Evolutionary conservation across 2,113 vertebrate species (phyloP).

Genomic region (Seriola rivoliana): DNA sequence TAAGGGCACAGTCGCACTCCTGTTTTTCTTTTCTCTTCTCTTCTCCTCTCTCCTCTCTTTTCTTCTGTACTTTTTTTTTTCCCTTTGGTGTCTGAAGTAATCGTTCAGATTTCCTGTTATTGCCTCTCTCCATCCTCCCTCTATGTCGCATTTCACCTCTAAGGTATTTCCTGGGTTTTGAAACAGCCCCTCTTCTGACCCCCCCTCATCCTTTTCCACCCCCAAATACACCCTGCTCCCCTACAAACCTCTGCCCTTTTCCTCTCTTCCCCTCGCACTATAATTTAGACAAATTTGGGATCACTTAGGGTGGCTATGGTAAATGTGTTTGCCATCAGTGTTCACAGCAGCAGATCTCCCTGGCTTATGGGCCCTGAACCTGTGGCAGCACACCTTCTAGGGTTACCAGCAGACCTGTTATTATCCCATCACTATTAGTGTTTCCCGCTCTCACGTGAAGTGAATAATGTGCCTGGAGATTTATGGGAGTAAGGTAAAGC

Average conservation of each 20-base stretch:
- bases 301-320: slow-evolving; percentile 58
- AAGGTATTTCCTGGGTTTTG: slow-evolving; percentile 83
- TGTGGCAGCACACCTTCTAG: slow-evolving; percentile 68
- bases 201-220: slow-evolving; percentile 41
- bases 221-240: slow-evolving; percentile 36
- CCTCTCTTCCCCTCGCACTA: slow-evolving; percentile 41
- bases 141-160: slow-evolving; percentile 76
- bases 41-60: slow-evolving; percentile 26
- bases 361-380: slow-evolving; percentile 60
- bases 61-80: slow-evolving; percentile 37
- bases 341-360: slow-evolving; percentile 49
- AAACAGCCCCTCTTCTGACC: slow-evolving; percentile 67
- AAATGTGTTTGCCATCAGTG: slow-evolving; percentile 76
- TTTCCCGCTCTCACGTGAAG: slow-evolving; percentile 64
- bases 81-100: slow-evolving; percentile 74
- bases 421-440: slow-evolving; percentile 68
- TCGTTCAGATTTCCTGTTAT: slow-evolving; percentile 81
- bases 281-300: slow-evolving; percentile 82
- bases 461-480: slow-evolving; percentile 69
- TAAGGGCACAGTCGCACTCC: slow-evolving; percentile 74
- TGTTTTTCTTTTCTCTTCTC: slow-evolving; percentile 66
- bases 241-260: slow-evolving; percentile 49
- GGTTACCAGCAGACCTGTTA: slow-evolving; percentile 64
- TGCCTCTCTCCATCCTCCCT: slow-evolving; percentile 69
- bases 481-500: slow-evolving; percentile 62